Evolutionary conservation across 2,888 invertebrate genomes (phyloP), one percentile per base, ranked within the genome.

Genomic region (Noctua janthina): DNA sequence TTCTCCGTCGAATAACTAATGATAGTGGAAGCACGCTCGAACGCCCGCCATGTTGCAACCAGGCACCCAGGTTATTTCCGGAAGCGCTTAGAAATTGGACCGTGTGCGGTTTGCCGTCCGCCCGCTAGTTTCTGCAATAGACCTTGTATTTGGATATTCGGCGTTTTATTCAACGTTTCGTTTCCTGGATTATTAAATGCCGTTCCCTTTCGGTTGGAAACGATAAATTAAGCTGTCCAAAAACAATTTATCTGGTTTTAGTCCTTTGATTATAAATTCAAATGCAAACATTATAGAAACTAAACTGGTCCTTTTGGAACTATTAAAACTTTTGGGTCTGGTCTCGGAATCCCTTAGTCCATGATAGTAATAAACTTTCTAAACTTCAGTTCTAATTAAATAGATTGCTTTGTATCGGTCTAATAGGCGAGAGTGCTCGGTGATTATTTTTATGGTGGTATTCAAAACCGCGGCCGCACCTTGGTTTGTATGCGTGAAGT

Each of bases 21-120:
- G 92, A 92, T 91, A 82, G 93, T 94, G 96, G 96, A 96, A 94
- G 91, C 91, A 94, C 94, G 96, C 93, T 93, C 92, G 94, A 94
- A 88, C 91, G 96, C 93, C 73, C 91, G 81, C 85, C 87, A 90
- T 91, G 91, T 93, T 92, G 92, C 92, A 92, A 93, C 77, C 92
- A 93, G 88, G 89, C 87, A 74, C 89, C 89, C 87, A 87, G 91
- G 88, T 86, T 92, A 92, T 92, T 92, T 94, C 94, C 94, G 96
- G 95, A 95, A 94, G 86, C 92, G 91, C 87, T 89, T 93, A 90
- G 93, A 93, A 95, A 94, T 92, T 92, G 90, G 88, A 86, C 89
- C 90, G 90, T 84, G 84, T 84, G 87, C 86, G 84, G 84, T 76
- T 87, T 79, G 83, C 80, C 88, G 87, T 89, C 87, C 89, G 88